Evolutionary conservation across 2,797 vertebrate genomes (phyloP).

Genomic region (Rhinatrema bivittatum): DNA sequence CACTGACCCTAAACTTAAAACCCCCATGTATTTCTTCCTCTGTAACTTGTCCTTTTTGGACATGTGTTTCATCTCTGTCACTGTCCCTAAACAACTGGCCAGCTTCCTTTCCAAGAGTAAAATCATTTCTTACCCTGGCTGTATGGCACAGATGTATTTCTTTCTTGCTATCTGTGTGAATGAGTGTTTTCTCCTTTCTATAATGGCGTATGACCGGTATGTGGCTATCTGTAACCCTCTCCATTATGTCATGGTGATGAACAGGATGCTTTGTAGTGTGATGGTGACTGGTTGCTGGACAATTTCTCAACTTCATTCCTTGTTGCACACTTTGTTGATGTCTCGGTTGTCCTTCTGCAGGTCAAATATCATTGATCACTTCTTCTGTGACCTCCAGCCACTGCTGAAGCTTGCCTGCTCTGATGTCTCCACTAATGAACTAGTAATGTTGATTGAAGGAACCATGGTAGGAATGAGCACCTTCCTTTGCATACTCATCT

Average conservation of each 20-base stretch:
- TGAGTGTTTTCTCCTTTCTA: slow-evolving; percentile 1
- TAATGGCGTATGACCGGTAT: slow-evolving; percentile 8
- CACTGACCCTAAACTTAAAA: background rate
- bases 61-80: slow-evolving; percentile 1
- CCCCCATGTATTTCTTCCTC: slow-evolving; percentile 7
- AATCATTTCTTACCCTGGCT: slow-evolving; percentile 2
- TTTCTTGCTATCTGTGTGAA: slow-evolving; percentile 7
- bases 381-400: slow-evolving; percentile 8
- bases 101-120: background rate
- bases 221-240: slow-evolving; percentile 5
- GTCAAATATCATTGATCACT: slow-evolving; percentile 5
- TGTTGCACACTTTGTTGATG: slow-evolving; percentile 6
- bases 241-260: slow-evolving; percentile 2
- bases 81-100: slow-evolving; percentile 3
- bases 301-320: slow-evolving; percentile 4
- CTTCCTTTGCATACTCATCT: background rate
- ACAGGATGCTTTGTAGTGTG: background rate
- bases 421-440: slow-evolving; percentile 2
- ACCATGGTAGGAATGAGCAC: slow-evolving; percentile 5
- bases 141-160: slow-evolving; percentile 5
- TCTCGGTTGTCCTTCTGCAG: slow-evolving; percentile 3
- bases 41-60: slow-evolving; percentile 2
- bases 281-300: slow-evolving; percentile 3
- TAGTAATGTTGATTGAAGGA: slow-evolving; percentile 7
- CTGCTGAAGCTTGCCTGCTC: background rate